These are phyloP conservation scores for Microctenopoma steveboyesi DNA, from an alignment of 2,797 vertebrate genomes.

Conservation along the genomic window DNA sequence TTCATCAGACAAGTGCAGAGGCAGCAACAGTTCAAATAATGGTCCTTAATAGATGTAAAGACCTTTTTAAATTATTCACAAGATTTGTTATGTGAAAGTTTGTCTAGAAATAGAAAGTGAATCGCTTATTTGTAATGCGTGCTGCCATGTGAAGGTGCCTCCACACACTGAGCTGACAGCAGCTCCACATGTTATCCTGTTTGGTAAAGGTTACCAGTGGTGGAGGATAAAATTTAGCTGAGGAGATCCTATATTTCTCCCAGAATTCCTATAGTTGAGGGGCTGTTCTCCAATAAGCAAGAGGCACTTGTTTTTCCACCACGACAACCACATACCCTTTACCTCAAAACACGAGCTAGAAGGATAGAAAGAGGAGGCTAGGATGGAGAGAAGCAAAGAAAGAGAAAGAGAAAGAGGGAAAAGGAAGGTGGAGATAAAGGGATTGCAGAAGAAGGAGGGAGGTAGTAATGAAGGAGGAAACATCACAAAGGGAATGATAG, in stretches of 20 bases:
- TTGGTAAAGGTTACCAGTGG: slow-evolving; percentile 36
- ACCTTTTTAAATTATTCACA: slow-evolving; percentile 21
- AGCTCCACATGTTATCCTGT: slow-evolving; percentile 45
- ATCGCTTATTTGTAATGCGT: slow-evolving; percentile 61
- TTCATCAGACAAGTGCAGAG: slow-evolving; percentile 16
- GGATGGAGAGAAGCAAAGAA: slow-evolving; percentile 51
- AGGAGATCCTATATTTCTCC: slow-evolving; percentile 67
- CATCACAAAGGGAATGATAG: slow-evolving; percentile 60
- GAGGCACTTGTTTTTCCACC: slow-evolving; percentile 79
- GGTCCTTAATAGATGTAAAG: slow-evolving; percentile 1
- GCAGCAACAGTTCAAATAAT: slow-evolving; percentile 12
- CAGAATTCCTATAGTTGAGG: slow-evolving; percentile 84
- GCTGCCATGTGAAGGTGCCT: slow-evolving; percentile 43
- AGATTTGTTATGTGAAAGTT: slow-evolving; percentile 54
- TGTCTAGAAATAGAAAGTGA: slow-evolving; percentile 53
- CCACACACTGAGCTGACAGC: slow-evolving; percentile 50
- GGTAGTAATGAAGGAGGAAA: slow-evolving; percentile 35
- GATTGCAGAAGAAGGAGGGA: slow-evolving; percentile 19
- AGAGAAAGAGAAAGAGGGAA: slow-evolving; percentile 35
- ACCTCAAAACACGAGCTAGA: slow-evolving; percentile 78
- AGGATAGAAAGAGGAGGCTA: slow-evolving; percentile 56
- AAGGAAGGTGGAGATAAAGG: slow-evolving; percentile 31
- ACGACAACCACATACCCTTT: slow-evolving; percentile 81
- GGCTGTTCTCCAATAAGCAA: slow-evolving; percentile 80
- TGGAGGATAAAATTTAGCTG: slow-evolving; percentile 44